phyloP scores from a whole-genome alignment of 2,888 invertebrate genomes.

The Orchesellides sinensis region DNA sequence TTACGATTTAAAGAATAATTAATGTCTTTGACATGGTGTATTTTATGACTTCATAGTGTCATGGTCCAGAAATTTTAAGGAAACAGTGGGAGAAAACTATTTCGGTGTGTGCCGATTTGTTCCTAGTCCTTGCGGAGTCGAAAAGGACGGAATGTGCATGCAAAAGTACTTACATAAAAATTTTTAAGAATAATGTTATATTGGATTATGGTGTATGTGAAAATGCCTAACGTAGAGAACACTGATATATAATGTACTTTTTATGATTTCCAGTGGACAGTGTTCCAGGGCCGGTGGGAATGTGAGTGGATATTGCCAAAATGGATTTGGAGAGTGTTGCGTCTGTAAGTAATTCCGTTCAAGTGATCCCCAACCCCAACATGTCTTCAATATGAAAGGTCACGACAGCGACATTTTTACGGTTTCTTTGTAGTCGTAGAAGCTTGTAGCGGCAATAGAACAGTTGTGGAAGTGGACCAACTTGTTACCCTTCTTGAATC shows the following conservation, averaged over 20 bases:
- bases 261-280: slow-evolving; percentile 34
- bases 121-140: neutral
- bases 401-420: neutral
- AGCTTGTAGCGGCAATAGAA: slow-evolving; percentile 28
- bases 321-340: slow-evolving; percentile 67
- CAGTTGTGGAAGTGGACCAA: slow-evolving; percentile 39
- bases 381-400: neutral
- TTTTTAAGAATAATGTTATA: neutral
- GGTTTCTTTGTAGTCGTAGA: slow-evolving; percentile 40
- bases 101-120: no score
- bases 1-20: no score
- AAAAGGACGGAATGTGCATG: neutral
- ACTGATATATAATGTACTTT: neutral
- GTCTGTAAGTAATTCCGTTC: slow-evolving; percentile 38
- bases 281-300: slow-evolving; percentile 50
- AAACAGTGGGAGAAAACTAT: no score
- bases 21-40: no score
- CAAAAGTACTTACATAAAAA: neutral
- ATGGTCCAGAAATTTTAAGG: no score
- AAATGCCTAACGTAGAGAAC: no score
- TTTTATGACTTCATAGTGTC: no score
- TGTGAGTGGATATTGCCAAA: slow-evolving; percentile 49
- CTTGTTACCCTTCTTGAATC: slow-evolving; percentile 42
- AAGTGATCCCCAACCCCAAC: neutral
- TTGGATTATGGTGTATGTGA: neutral